Evolutionary conservation across 2,888 invertebrate species (phyloP), one percentile per base, ranked within the genome.

Genomic region (Smittia aterrima): DNA sequence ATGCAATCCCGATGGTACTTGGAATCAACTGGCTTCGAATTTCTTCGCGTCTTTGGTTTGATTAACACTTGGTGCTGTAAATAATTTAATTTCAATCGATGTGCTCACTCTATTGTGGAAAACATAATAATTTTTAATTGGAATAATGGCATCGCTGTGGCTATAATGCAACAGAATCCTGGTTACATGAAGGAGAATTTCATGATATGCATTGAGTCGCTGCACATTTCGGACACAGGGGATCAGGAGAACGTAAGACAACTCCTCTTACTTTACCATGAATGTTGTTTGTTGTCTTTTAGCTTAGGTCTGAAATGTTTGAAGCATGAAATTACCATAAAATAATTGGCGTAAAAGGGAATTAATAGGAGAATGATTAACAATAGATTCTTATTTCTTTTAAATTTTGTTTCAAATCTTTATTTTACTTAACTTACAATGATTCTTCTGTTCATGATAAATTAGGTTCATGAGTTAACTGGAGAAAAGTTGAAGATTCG

Each of bases 161-260:
- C 16, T 58, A 7, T 41, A 1, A 67, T 25, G 32, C 2, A 11
- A 66, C 84, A 93, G 93, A 95, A 95, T 85, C 94, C 94, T 76
- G 92, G 93, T 78, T 95, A 93, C 84, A 98, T 98, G 97, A 95
- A 96, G 85, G 95, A 96, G 72, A 93, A 93, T 83, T 97, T 98
- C 85, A 86, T 90, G 77, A 92, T 98, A 80, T 90, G 92, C 84
- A 95, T 98, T 85, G 97, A 98, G 85, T 95, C 97, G 75, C 88
- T 97, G 85, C 98, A 99, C 85, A 85, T 94, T 81, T 90, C 90
- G 75, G 98, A 98, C 83, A 86, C 84, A 76, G 96, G 96, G 73
- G 88, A 90, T 77, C 89, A 90, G 82, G 87, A 90, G 78, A 98
- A 98, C 86, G 96, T 96, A 86, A 92, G 95, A 90, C 77, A 75